These are phyloP conservation scores for Semaprochilodus insignis DNA, from an alignment of 2,797 vertebrate genomes.

Conservation along the genomic window DNA sequence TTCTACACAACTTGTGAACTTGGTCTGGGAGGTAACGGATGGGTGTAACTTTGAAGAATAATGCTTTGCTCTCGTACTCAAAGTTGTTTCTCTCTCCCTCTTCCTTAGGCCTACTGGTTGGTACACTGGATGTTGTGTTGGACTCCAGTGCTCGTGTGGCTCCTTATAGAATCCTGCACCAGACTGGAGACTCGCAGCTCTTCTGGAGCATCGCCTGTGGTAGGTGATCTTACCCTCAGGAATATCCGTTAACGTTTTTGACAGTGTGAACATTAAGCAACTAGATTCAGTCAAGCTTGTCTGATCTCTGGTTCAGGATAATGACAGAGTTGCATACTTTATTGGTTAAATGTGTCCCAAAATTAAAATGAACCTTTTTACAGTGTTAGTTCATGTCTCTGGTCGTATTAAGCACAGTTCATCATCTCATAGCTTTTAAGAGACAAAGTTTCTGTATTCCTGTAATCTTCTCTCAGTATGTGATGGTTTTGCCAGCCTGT, in stretches of 20 bases:
- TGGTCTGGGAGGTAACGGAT: not conserved
- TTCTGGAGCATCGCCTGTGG: constrained; percentile 96
- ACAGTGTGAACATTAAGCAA: too few relatives aligned
- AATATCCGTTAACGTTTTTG: not conserved
- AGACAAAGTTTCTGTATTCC: too few relatives aligned
- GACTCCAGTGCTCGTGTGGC: constrained; percentile 96
- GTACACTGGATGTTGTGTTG: constrained; percentile 94
- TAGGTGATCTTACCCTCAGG: constrained; percentile 67
- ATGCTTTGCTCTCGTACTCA: not conserved
- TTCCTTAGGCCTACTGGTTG: constrained; percentile 85
- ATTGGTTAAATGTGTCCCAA: not conserved
- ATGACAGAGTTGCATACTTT: not conserved
- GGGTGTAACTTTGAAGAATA: constrained; percentile 1
- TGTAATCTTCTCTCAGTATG: too few relatives aligned
- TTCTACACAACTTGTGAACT: not conserved
- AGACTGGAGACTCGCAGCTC: constrained; percentile 93
- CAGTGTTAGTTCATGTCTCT: too few relatives aligned
- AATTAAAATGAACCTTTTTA: too few relatives aligned
- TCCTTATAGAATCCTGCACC: constrained; percentile 94
- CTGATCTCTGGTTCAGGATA: not conserved
- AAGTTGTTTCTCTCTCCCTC: not conserved
- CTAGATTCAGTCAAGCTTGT: not conserved
- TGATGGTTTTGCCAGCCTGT: too few relatives aligned
- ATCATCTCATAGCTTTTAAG: too few relatives aligned
- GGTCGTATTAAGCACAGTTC: too few relatives aligned